Evolutionary conservation across 2,797 vertebrate genomes (phyloP).

Genomic region (Tenualosa ilisha): DNA sequence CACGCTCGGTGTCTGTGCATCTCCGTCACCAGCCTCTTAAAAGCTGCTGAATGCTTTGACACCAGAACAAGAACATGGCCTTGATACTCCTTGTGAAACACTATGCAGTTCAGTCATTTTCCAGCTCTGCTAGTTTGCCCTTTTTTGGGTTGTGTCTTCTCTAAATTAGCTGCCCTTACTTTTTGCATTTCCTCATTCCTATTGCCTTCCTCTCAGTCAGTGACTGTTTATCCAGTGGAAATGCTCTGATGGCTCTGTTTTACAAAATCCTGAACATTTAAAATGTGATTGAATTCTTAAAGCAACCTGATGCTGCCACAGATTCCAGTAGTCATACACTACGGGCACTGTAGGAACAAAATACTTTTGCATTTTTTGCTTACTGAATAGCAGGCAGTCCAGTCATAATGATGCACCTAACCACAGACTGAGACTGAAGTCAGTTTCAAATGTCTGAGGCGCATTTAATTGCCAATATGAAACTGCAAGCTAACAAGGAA

Average conservation of each 20-base stretch:
- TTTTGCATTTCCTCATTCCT: neutral
- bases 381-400: neutral
- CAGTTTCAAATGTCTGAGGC: neutral
- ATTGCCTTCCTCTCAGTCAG: neutral
- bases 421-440: neutral
- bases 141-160: neutral
- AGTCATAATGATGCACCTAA: neutral
- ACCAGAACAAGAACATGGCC: neutral
- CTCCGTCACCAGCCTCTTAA: neutral
- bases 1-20: neutral
- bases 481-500: neutral
- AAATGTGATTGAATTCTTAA: neutral
- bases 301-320: neutral
- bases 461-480: neutral
- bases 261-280: neutral
- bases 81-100: neutral
- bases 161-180: neutral
- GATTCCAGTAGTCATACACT: neutral
- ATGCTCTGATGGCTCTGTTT: neutral
- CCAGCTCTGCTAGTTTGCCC: neutral
- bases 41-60: neutral
- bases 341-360: neutral
- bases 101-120: neutral
- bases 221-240: neutral
- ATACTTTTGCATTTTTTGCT: neutral